A percentile compares a stretch with the other conserved stretches of the same genome.
Conservation (phyloP, 2,888 invertebrate genomes). For the Muschampia plurimacula region DNA sequence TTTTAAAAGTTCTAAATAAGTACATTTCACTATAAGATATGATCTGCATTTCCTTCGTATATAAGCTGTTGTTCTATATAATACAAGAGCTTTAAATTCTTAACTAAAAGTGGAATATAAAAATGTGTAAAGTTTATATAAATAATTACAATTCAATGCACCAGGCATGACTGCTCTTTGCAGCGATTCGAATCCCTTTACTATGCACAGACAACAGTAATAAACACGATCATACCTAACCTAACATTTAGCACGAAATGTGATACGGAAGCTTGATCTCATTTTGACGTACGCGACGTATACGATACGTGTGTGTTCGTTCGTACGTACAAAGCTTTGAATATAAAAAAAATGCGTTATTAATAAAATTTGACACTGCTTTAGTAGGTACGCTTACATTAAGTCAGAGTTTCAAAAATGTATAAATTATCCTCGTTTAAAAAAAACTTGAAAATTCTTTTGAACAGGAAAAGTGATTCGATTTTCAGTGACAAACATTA, state of each 20-base stretch:
- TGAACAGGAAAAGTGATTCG: not conserved
- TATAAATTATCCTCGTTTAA: not conserved
- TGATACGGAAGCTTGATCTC: conserved; percentile 63
- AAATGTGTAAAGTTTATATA: conserved; percentile 62
- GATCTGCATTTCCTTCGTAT: conserved; percentile 60
- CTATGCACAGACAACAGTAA: conserved; percentile 73
- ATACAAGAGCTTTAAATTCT: conserved; percentile 60
- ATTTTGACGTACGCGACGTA: conserved; percentile 37
- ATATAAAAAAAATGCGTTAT: conserved; percentile 5
- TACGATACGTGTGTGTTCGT: no score
- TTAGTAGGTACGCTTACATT: no score
- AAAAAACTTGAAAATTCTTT: not conserved
- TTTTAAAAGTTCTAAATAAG: conserved; percentile 58
- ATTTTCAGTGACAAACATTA: not conserved
- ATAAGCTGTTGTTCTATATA: conserved; percentile 51
- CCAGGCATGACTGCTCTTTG: conserved; percentile 63
- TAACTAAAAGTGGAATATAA: conserved; percentile 66
- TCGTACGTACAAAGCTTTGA: conserved; percentile 1
- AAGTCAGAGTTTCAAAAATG: no score
- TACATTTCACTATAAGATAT: conserved; percentile 70
- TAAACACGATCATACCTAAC: conserved; percentile 62
- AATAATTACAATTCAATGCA: conserved; percentile 74
- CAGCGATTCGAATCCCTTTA: conserved; percentile 57
- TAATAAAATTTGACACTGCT: not conserved
- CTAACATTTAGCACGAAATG: conserved; percentile 52